Evolutionary conservation across 2,797 vertebrate genomes (phyloP).

Genomic region (Meriones psammophilus): DNA sequence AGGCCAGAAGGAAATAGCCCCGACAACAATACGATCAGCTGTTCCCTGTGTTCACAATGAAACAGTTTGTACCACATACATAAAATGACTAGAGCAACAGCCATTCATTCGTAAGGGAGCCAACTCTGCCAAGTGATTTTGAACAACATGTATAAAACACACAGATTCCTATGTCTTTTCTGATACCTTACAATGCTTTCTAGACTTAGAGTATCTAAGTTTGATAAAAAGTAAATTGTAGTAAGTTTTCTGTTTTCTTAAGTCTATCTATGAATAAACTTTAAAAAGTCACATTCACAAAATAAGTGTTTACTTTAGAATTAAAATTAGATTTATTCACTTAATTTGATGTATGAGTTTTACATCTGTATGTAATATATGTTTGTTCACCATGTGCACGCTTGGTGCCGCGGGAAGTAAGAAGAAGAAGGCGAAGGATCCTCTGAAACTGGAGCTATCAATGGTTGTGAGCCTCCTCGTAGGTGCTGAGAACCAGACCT

Average conservation of each 20-base stretch:
- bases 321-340: background rate
- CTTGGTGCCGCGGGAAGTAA: background rate
- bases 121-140: slow-evolving; percentile 1
- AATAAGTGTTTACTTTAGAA: background rate
- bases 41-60: background rate
- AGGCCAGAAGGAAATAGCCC: background rate
- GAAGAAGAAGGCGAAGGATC: background rate
- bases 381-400: background rate
- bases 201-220: background rate
- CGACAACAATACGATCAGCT: background rate
- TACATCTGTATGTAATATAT: background rate
- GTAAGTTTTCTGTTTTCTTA: background rate
- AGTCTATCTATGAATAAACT: background rate
- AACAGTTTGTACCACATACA: background rate
- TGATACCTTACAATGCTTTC: background rate
- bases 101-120: background rate
- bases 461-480: background rate
- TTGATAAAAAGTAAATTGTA: background rate
- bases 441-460: background rate
- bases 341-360: background rate
- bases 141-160: background rate
- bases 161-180: background rate
- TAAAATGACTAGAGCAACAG: slow-evolving; percentile 17
- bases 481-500: background rate
- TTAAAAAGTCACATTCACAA: background rate